Evolutionary conservation across 1,140 invertebrate species (phyloP).

Genomic region (Papilio aristodemus): DNA sequence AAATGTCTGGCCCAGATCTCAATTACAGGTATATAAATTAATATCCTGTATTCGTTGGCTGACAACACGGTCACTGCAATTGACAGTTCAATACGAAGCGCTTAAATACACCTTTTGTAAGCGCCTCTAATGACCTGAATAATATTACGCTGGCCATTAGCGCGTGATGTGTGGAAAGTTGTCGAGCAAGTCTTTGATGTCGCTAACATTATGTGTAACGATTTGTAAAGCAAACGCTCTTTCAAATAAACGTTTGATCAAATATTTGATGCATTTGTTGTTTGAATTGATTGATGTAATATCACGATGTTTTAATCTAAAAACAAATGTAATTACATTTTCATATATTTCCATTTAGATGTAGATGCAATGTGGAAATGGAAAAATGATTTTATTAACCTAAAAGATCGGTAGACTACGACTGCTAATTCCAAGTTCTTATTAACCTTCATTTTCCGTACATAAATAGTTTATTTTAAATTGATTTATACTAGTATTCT

Average conservation of each 20-base stretch:
- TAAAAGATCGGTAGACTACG: no score
- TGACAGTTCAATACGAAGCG: background rate
- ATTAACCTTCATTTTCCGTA: no score
- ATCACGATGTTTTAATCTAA: no score
- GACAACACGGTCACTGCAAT: background rate
- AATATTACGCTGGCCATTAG: background rate
- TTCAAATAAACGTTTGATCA: no score
- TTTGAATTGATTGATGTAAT: no score
- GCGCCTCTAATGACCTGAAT: slow-evolving; percentile 10
- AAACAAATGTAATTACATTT: no score
- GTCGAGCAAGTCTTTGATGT: background rate
- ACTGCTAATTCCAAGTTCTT: no score
- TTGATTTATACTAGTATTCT: no score
- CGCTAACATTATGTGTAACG: background rate
- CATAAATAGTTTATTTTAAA: no score
- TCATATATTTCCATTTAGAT: no score
- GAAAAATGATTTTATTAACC: no score
- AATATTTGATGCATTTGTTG: background rate
- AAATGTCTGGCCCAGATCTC: background rate
- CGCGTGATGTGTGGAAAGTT: background rate
- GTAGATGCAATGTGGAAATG: no score
- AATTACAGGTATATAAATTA: background rate
- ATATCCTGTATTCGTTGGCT: background rate
- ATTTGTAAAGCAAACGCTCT: background rate
- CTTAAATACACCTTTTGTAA: slow-evolving; percentile 15